A percentile compares a stretch with the other conserved stretches of the same genome.
Conservation (phyloP, 1,140 invertebrate species). For the Linepithema humile region DNA sequence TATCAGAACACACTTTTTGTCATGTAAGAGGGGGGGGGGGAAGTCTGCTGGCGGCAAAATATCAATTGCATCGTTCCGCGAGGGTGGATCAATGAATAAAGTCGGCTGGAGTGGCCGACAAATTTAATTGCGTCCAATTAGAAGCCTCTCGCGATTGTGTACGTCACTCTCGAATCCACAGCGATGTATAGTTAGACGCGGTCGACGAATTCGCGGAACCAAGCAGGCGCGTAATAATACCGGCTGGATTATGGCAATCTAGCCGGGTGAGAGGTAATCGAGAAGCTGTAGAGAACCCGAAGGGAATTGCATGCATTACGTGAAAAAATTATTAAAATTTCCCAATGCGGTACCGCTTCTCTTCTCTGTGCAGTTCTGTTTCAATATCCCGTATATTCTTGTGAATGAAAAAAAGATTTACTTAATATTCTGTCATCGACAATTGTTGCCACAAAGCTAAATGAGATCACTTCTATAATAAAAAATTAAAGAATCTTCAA, state of each 20-base stretch:
- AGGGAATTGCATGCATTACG: background rate
- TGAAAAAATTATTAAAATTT: background rate
- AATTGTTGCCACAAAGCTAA: no score
- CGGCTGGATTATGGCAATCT: background rate
- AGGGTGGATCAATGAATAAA: conserved; percentile 19
- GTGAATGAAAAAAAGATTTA: no score
- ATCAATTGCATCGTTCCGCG: conserved; percentile 14
- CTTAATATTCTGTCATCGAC: no score
- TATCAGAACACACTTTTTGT: conserved; percentile 19
- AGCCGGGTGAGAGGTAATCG: background rate
- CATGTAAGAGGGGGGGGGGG: background rate
- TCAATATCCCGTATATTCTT: no score
- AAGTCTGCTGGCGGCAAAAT: background rate
- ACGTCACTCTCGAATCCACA: background rate
- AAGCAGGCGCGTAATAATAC: conserved; percentile 6
- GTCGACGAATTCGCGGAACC: background rate
- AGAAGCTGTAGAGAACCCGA: background rate
- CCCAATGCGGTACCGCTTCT: no score
- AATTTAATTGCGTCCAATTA: conserved; percentile 68
- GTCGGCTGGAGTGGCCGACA: background rate
- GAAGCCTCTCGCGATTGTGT: conserved; percentile 11
- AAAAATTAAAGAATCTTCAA: background rate
- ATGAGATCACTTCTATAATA: background rate
- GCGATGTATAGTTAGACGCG: background rate
- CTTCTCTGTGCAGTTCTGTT: no score